A percentile compares a stretch with the other conserved stretches of the same genome.
phyloP scores from a whole-genome alignment of 2,113 vertebrate species.

The Eurystomus gularis region DNA sequence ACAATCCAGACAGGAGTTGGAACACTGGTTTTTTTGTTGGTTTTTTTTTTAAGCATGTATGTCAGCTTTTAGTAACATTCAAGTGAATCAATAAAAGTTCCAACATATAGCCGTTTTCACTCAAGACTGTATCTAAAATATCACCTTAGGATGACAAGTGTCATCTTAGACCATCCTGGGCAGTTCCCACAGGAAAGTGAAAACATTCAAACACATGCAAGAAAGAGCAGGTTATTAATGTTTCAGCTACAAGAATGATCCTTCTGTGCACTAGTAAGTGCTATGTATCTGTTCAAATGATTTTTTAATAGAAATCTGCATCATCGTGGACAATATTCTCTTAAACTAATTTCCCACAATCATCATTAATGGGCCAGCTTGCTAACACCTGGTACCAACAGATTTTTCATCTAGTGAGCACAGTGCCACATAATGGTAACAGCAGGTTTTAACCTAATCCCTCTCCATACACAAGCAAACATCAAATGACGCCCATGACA shows the following conservation, averaged over 20 bases:
- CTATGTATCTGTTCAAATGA: not conserved
- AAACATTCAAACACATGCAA: not conserved
- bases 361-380: not conserved
- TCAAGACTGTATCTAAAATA: not conserved
- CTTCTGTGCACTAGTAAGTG: not conserved
- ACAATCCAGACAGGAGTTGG: not conserved
- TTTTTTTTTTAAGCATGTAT: not conserved
- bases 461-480: not conserved
- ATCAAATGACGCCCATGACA: not conserved
- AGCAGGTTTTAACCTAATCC: not conserved
- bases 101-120: not conserved
- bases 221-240: not conserved
- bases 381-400: slow-evolving; percentile 1
- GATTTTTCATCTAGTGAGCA: not conserved
- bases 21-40: not conserved
- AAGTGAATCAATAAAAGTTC: not conserved
- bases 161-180: not conserved
- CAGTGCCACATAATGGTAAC: not conserved
- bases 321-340: not conserved
- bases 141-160: not conserved
- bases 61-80: not conserved
- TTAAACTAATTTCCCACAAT: not conserved
- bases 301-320: slow-evolving; percentile 3
- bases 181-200: not conserved
- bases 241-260: not conserved